These are phyloP conservation scores for Diorhabda sublineata DNA, from an alignment of 1,140 invertebrate genomes.

Conservation along the genomic window DNA sequence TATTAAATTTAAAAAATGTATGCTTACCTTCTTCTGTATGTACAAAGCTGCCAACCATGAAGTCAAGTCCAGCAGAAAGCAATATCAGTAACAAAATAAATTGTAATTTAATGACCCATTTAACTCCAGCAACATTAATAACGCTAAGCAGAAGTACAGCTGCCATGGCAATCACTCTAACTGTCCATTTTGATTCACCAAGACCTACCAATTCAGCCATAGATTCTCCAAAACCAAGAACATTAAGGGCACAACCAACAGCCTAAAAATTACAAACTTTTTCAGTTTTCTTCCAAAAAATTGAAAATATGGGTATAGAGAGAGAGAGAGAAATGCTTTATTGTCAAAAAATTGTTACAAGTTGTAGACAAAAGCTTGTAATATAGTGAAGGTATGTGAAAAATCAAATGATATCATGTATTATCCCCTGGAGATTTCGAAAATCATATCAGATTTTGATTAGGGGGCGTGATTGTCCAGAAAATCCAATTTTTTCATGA, in stretches of 20 bases:
- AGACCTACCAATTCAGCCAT: slow-evolving; percentile 79
- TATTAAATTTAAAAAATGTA: not conserved
- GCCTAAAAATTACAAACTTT: slow-evolving; percentile 57
- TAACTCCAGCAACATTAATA: slow-evolving; percentile 88
- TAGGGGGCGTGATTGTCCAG: too few species aligned
- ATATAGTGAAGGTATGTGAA: too few species aligned
- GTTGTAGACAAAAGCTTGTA: too few species aligned
- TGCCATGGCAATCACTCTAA: slow-evolving; percentile 73
- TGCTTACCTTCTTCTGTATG: slow-evolving; percentile 58
- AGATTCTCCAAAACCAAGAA: slow-evolving; percentile 92
- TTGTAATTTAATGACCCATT: slow-evolving; percentile 90
- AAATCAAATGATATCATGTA: too few species aligned
- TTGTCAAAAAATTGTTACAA: too few species aligned
- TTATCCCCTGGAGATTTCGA: too few species aligned
- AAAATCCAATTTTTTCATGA: too few species aligned
- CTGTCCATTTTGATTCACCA: slow-evolving; percentile 67
- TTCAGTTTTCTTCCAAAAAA: not conserved
- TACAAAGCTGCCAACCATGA: slow-evolving; percentile 83
- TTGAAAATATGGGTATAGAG: too few species aligned
- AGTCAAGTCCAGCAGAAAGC: slow-evolving; percentile 81
- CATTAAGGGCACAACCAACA: slow-evolving; percentile 91
- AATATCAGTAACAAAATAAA: slow-evolving; percentile 79
- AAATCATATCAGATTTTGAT: too few species aligned
- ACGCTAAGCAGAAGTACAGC: slow-evolving; percentile 77
- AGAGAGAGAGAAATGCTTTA: too few species aligned